Conservation (phyloP, 2,113 vertebrate genomes). For the Rhineura floridana region DNA sequence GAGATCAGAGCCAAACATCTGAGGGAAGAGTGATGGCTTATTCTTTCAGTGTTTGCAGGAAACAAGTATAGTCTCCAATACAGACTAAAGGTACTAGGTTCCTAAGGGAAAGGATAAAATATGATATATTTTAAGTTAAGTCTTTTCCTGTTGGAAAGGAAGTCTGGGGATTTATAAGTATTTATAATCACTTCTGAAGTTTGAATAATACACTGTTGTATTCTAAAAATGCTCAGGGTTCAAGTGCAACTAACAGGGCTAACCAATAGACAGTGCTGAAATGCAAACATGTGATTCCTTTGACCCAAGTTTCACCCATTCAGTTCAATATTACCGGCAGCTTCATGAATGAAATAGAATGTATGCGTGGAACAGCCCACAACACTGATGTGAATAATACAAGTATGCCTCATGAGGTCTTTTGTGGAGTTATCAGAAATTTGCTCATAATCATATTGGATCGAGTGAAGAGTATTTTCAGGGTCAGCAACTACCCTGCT, state of each 20-base stretch:
- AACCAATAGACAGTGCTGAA: background rate
- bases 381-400: background rate
- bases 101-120: constrained; percentile 45
- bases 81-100: constrained; percentile 62
- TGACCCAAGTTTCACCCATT: background rate
- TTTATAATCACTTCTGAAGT: constrained; percentile 36
- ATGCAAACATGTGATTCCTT: background rate
- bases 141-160: constrained; percentile 40
- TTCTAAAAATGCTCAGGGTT: constrained; percentile 38
- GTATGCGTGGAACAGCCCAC: too few species aligned
- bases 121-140: background rate
- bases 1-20: constrained; percentile 27
- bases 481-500: background rate
- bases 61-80: constrained; percentile 52
- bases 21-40: constrained; percentile 34
- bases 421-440: background rate
- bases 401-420: too few species aligned
- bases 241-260: constrained; percentile 12
- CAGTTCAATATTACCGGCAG: too few species aligned
- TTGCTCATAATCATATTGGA: background rate
- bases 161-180: constrained; percentile 3
- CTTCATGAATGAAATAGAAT: background rate
- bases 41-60: constrained; percentile 35
- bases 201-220: background rate
- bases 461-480: background rate